phyloP scores from a whole-genome alignment of 2,113 vertebrate genomes.

The Protobothrops mucrosquamatus region DNA sequence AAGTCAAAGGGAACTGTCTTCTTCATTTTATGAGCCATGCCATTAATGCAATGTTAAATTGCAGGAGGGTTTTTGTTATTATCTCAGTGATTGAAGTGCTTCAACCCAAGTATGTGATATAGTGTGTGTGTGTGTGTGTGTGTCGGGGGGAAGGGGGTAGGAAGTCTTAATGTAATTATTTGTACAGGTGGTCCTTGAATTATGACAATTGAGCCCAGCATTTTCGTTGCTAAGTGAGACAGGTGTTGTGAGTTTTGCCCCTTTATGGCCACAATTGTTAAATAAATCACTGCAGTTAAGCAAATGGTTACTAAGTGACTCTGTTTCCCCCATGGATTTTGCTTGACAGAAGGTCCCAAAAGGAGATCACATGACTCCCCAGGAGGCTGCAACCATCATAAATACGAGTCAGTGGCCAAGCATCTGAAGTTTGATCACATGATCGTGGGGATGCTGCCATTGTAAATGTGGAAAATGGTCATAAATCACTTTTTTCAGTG shows the following conservation, averaged over 20 bases:
- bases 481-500: neutral
- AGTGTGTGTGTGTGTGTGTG: neutral
- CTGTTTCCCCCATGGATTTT: neutral
- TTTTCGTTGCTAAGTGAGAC: neutral
- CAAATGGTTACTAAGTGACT: neutral
- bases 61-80: neutral
- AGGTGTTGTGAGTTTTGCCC: neutral
- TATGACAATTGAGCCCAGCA: neutral
- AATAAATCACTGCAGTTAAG: neutral
- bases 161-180: neutral
- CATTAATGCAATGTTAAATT: neutral
- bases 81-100: neutral
- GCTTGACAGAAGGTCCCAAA: neutral
- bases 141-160: neutral
- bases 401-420: neutral
- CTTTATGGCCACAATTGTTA: neutral
- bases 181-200: neutral
- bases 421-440: neutral
- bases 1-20: neutral
- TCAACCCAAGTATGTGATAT: neutral
- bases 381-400: neutral
- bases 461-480: neutral
- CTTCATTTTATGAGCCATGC: neutral
- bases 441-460: neutral
- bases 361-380: neutral